Percentiles rank a stretch among this genome's conserved stretches.
phyloP scores from a whole-genome alignment of 2,888 invertebrate genomes.

The Yponomeuta malinellus region DNA sequence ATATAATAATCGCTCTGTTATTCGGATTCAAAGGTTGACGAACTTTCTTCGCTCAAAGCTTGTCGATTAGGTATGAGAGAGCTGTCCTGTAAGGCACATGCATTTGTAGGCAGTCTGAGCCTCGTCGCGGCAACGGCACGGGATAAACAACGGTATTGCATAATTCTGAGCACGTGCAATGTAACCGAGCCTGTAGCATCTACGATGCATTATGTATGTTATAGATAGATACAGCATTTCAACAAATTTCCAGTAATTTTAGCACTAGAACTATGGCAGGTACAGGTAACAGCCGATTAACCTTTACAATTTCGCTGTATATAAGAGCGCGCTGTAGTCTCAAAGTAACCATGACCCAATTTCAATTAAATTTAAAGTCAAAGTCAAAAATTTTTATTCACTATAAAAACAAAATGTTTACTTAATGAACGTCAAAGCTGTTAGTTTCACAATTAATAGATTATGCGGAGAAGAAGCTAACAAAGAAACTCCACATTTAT shows the following conservation, averaged over 20 bases:
- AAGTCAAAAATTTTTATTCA: no score
- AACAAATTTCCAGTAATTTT: neutral
- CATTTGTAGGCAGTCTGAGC: neutral
- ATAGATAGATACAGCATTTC: neutral
- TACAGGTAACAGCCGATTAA: no score
- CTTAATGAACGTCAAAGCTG: no score
- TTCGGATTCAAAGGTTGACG: slow-evolving; percentile 1
- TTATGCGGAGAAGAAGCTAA: no score
- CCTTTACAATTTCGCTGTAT: no score
- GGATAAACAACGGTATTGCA: slow-evolving; percentile 8
- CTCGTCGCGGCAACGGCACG: neutral
- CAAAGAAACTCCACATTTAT: no score
- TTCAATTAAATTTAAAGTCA: no score
- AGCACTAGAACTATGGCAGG: neutral
- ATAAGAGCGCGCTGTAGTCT: no score
- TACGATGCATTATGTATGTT: neutral
- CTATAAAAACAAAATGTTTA: no score
- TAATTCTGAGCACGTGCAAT: slow-evolving; percentile 11
- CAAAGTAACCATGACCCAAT: no score
- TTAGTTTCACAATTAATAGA: no score
- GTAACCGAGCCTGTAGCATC: slow-evolving; percentile 1
- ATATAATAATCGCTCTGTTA: neutral
- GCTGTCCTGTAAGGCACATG: neutral
- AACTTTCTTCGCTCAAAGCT: slow-evolving; percentile 1
- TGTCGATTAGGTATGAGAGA: neutral